Evolutionary conservation across 2,888 invertebrate species (phyloP).

Genomic region (Pomacea canaliculata): DNA sequence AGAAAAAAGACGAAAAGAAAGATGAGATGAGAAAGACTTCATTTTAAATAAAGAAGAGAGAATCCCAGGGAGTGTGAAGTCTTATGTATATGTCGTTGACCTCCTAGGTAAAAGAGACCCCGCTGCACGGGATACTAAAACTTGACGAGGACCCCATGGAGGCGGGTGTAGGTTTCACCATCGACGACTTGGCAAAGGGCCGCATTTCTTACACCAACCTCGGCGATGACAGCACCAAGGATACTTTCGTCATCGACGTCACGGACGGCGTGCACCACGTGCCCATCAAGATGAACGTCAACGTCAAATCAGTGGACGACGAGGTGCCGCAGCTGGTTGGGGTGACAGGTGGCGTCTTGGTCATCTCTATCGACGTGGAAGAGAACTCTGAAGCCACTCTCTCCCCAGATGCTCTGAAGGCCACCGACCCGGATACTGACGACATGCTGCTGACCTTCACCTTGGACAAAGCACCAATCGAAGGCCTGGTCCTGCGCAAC

Average conservation of each 20-base stretch:
- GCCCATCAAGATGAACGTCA: conserved; percentile 59
- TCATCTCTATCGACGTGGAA: conserved; percentile 50
- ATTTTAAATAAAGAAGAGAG: too few relatives aligned
- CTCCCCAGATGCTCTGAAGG: conserved; percentile 50
- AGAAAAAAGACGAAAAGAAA: too few relatives aligned
- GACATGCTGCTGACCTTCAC: conserved; percentile 57
- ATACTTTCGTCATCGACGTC: conserved; percentile 63
- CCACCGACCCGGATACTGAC: conserved; percentile 62
- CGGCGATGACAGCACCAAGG: conserved; percentile 59
- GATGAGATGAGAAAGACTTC: too few relatives aligned
- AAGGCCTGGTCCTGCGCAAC: conserved; percentile 54
- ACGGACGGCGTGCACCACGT: conserved; percentile 68
- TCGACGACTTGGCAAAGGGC: conserved; percentile 56
- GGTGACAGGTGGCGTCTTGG: conserved; percentile 45
- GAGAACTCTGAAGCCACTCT: conserved; percentile 56
- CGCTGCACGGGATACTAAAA: conserved; percentile 60
- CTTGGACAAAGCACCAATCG: conserved; percentile 52
- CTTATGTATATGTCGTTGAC: too few relatives aligned
- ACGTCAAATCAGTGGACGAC: conserved; percentile 61
- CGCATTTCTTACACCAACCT: conserved; percentile 60
- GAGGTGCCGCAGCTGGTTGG: conserved; percentile 57
- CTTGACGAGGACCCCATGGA: conserved; percentile 46
- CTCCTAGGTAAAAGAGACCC: conserved; percentile 45
- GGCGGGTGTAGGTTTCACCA: conserved; percentile 59
- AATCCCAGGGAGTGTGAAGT: too few relatives aligned